A percentile compares a stretch with the other conserved stretches of the same genome.
Conservation (phyloP, 2,888 invertebrate species). For the Formica aserva region DNA sequence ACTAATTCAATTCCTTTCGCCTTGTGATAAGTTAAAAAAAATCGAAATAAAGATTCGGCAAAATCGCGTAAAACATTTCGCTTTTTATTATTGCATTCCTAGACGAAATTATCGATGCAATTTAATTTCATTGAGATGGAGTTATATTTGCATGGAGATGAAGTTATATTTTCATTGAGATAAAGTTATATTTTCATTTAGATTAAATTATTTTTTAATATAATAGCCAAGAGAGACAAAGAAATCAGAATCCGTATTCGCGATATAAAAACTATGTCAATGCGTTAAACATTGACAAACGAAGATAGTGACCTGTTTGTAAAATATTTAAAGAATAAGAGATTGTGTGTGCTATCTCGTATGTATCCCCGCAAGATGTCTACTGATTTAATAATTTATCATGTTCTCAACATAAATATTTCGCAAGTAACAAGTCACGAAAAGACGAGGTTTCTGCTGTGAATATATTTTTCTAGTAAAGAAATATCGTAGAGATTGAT, state of each 20-base stretch:
- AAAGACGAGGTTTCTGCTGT: neutral
- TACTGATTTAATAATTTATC: neutral
- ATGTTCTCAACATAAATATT: neutral
- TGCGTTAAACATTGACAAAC: slow-evolving; percentile 23
- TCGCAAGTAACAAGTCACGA: neutral
- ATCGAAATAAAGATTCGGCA: neutral
- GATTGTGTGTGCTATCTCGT: neutral
- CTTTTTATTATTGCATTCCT: neutral
- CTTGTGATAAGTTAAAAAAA: neutral
- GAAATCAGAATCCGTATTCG: neutral
- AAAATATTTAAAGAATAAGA: slow-evolving; percentile 29
- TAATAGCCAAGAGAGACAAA: neutral
- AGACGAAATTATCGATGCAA: neutral
- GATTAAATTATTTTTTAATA: neutral
- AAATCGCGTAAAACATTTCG: neutral
- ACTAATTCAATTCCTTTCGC: slow-evolving; percentile 19
- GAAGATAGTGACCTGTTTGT: neutral
- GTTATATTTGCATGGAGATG: too few relatives aligned
- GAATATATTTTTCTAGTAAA: neutral
- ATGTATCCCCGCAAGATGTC: neutral
- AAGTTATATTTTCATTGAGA: too few relatives aligned
- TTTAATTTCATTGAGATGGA: neutral
- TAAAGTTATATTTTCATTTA: neutral
- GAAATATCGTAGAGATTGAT: neutral
- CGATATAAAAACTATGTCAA: neutral